These are phyloP conservation scores for Sinocyclocheilus maitianheensis DNA, from an alignment of 2,113 vertebrate genomes.

Conservation along the genomic window DNA sequence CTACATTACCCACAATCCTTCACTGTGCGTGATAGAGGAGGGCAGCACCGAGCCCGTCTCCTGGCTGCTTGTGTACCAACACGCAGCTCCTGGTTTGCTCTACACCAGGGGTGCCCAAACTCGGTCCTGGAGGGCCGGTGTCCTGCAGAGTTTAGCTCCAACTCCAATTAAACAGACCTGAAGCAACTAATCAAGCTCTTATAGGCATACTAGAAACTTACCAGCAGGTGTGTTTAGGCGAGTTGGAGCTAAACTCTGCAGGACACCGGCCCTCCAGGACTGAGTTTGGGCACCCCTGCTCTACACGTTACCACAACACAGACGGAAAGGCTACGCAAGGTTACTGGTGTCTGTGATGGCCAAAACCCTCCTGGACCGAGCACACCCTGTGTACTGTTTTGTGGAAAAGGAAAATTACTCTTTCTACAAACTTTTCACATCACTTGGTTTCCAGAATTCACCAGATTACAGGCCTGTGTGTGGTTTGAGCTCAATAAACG, in stretches of 20 bases:
- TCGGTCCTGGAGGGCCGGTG: no score
- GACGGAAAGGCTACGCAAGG: conserved; percentile 44
- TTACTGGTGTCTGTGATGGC: conserved; percentile 31
- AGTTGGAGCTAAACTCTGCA: no score
- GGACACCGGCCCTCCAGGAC: no score
- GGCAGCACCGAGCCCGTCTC: conserved; percentile 23
- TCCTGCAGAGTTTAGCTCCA: no score
- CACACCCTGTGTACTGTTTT: conserved; percentile 54
- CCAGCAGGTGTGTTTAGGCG: no score
- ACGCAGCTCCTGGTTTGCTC: conserved; percentile 48
- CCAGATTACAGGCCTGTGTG: conserved; percentile 23
- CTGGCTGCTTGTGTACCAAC: conserved; percentile 45
- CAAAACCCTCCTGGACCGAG: conserved; percentile 23
- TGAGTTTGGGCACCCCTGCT: neutral
- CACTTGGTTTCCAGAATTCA: conserved; percentile 45
- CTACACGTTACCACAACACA: conserved; percentile 46
- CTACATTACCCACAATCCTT: conserved; percentile 50
- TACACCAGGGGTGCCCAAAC: conserved; percentile 25
- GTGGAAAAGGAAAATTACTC: conserved; percentile 44
- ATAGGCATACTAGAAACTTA: no score
- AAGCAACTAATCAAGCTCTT: no score
- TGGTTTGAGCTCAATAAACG: conserved; percentile 46
- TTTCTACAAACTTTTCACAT: conserved; percentile 48
- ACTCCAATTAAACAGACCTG: no score
- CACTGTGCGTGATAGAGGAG: conserved; percentile 26